Percentiles rank a stretch among this genome's conserved stretches.
These are phyloP conservation scores for Imbricaverruca yamaguchii DNA, from an alignment of 2,888 invertebrate genomes.

Conservation along the genomic window DNA sequence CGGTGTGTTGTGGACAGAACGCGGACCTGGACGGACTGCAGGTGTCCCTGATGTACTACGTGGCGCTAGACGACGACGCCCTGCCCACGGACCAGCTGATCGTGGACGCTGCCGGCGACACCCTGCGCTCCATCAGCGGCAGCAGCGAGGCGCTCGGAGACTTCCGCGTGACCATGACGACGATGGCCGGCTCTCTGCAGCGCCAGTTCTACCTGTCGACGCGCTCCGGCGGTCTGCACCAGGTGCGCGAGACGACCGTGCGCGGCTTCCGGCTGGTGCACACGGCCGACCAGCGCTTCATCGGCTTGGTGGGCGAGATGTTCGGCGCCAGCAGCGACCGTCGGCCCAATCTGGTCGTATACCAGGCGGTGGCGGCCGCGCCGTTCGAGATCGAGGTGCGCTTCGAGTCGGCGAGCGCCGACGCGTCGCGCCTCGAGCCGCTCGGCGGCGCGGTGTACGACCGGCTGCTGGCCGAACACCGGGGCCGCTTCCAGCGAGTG, in stretches of 20 bases:
- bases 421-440: conserved; percentile 33
- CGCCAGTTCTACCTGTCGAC: conserved; percentile 68
- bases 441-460: conserved; percentile 59
- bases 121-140: conserved; percentile 56
- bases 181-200: conserved; percentile 46
- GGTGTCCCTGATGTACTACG: conserved; percentile 69
- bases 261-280: conserved; percentile 57
- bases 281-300: conserved; percentile 42
- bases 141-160: conserved; percentile 68
- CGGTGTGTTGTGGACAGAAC: not conserved
- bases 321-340: conserved; percentile 36
- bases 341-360: conserved; percentile 58
- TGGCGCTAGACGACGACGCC: conserved; percentile 62
- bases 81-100: conserved; percentile 30
- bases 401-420: conserved; percentile 39
- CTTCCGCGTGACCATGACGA: conserved; percentile 49
- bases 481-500: conserved; percentile 58
- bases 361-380: conserved; percentile 38
- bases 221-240: conserved; percentile 58
- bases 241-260: conserved; percentile 66
- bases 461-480: conserved; percentile 53
- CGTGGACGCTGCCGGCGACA: conserved; percentile 27
- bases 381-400: conserved; percentile 44
- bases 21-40: conserved; percentile 41
- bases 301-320: conserved; percentile 36